phyloP scores from a whole-genome alignment of 1,140 invertebrate species.

The Caenorhabditis inopinata region DNA sequence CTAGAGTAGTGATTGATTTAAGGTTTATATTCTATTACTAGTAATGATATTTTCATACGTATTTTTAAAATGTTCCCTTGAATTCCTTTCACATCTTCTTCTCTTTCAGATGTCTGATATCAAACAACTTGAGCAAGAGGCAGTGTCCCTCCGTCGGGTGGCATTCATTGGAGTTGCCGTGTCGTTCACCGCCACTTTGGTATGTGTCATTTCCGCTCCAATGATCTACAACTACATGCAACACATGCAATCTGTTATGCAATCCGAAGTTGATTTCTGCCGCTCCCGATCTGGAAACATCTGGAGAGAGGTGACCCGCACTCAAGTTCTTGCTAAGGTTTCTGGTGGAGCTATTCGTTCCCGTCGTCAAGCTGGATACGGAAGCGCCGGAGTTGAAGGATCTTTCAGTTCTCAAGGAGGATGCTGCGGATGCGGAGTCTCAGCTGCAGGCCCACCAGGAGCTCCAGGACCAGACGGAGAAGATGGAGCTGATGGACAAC shows the following conservation, averaged over 20 bases:
- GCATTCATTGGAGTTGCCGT: constrained; percentile 49
- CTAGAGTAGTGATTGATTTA: neutral
- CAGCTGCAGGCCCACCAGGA: constrained; percentile 54
- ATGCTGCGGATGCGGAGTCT: constrained; percentile 55
- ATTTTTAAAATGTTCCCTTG: no score
- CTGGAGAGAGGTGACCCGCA: constrained; percentile 60
- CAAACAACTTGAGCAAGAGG: constrained; percentile 43
- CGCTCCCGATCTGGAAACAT: constrained; percentile 58
- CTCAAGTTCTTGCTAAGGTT: constrained; percentile 48
- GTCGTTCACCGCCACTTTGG: constrained; percentile 61
- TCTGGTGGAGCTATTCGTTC: constrained; percentile 34
- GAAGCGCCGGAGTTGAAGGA: constrained; percentile 37
- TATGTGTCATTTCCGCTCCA: constrained; percentile 64
- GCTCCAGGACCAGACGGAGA: constrained; percentile 53
- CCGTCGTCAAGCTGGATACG: constrained; percentile 56
- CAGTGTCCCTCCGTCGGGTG: constrained; percentile 40
- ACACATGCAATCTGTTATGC: constrained; percentile 61
- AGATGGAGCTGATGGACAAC: constrained; percentile 47
- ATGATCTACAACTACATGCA: constrained; percentile 66
- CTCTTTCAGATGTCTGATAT: constrained; percentile 36
- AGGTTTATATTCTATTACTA: neutral
- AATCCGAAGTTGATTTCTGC: constrained; percentile 63
- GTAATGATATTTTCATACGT: no score
- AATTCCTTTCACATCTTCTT: no score
- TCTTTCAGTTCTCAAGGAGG: constrained; percentile 36